A percentile compares a stretch with the other conserved stretches of the same genome.
Evolutionary conservation across 2,797 vertebrate species (phyloP).

Genomic region (Leptodactylus fallax): DNA sequence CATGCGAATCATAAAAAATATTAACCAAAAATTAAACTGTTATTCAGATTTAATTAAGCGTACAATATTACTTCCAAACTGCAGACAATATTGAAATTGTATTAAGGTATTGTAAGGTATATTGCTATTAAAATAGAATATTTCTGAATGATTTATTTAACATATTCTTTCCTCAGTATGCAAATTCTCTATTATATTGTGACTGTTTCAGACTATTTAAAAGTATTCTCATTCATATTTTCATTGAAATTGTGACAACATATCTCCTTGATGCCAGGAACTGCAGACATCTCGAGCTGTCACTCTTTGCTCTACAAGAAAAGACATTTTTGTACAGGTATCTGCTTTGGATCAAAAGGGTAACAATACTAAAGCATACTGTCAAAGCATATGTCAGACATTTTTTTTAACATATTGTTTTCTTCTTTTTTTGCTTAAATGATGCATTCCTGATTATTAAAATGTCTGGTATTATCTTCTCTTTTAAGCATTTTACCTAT

Average conservation of each 20-base stretch:
- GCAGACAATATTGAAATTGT: not conserved
- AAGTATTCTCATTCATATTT: not conserved
- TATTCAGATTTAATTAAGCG: not conserved
- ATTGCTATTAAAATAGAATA: not conserved
- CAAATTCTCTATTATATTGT: not conserved
- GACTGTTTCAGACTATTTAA: not conserved
- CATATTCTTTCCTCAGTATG: not conserved
- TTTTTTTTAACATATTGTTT: not conserved
- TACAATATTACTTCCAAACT: not conserved
- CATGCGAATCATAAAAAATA: too few species aligned
- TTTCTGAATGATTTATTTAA: not conserved
- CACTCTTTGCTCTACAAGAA: not conserved
- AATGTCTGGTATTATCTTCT: too few species aligned
- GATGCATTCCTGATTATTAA: too few species aligned
- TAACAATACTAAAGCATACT: not conserved
- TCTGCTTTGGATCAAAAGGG: not conserved
- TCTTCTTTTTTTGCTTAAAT: not conserved
- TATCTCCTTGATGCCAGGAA: not conserved
- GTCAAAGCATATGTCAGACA: constrained; percentile 5
- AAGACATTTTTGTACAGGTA: not conserved
- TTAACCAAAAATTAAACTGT: not conserved
- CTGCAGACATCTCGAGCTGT: not conserved
- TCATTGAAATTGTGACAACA: constrained; percentile 1
- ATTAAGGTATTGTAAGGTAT: not conserved
- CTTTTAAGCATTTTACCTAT: too few species aligned